Evolutionary conservation across 2,888 invertebrate genomes (phyloP), one percentile per base, ranked within the genome.

Genomic region (Zygothrica quintamaculata): DNA sequence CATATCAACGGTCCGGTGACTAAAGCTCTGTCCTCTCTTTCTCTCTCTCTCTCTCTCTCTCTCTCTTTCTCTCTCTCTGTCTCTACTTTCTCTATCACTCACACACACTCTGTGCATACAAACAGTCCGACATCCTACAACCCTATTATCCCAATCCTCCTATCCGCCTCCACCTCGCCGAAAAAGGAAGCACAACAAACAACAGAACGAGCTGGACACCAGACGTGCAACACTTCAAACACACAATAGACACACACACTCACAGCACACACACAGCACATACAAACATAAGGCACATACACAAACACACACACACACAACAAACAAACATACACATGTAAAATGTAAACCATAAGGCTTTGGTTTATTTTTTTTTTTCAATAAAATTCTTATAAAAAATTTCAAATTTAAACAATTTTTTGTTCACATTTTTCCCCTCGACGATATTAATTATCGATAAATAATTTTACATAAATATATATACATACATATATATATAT

Each of bases 1-100:
- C 91, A 90, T 91, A 88, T 90, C 91, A 90, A 90, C 90, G 90
- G 91, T 90, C 91, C 90, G 90, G 90, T 90, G 90, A 91, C 90
- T 91, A 90, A 72, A 89, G 89, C 85, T 85, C 82, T 77, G 60
- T 62, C 74, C 77, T 60, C 66, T 37, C 64, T 51, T n/a, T 60
- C 66, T 33, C 64, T 48, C 15, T 48, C 51, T 58, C 57, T 34
- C 53, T 69, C 59, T 68, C 64, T 69, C 58, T 66, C 62, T 56
- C 53, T 65, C 61, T 36, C 37, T 44, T 53, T 37, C 77, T 68
- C 18, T 22, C 5, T 22, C 18, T 22, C 18, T n/a, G n/a, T n/a
- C n/a, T n/a, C n/a, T n/a, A 22, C 18, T 22, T 5, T 22, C 60
- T 61, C 60, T 64, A 57, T 46, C 26, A 31, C 58, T 46, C 26